phyloP scores from a whole-genome alignment of 2,888 invertebrate genomes.

The Callinectes sapidus region DNA sequence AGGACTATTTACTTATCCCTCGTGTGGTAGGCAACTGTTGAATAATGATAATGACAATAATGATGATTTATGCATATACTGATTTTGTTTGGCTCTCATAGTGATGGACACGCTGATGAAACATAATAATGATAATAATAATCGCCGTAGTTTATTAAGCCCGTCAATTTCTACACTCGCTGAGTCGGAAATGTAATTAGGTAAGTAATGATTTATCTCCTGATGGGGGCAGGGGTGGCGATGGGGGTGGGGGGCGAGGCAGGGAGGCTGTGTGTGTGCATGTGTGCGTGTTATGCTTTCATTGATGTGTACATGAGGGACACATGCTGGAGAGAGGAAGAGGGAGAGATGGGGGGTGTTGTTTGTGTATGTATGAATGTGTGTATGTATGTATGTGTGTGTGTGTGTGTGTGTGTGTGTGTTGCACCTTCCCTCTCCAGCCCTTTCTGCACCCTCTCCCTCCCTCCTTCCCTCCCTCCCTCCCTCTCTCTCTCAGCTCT shows the following conservation, averaged over 20 bases:
- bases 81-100: background rate
- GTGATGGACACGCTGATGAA: background rate
- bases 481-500: background rate
- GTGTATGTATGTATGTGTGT: background rate
- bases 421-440: background rate
- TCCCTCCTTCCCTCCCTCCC: background rate
- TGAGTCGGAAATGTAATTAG: background rate
- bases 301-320: too few relatives aligned
- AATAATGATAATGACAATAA: background rate
- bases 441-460: background rate
- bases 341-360: background rate
- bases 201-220: background rate
- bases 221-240: background rate
- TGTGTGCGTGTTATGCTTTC: background rate
- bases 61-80: background rate
- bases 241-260: background rate
- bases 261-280: background rate
- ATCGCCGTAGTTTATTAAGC: background rate
- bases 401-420: background rate
- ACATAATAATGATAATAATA: conserved; percentile 1
- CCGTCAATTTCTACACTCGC: background rate
- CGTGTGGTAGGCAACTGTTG: background rate
- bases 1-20: background rate
- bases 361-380: background rate
- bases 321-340: background rate